Evolutionary conservation across 53 echinoderm and acorn worm species (phyloP), one percentile per base, ranked within the genome.

Genomic region (Apostichopus leukothele): DNA sequence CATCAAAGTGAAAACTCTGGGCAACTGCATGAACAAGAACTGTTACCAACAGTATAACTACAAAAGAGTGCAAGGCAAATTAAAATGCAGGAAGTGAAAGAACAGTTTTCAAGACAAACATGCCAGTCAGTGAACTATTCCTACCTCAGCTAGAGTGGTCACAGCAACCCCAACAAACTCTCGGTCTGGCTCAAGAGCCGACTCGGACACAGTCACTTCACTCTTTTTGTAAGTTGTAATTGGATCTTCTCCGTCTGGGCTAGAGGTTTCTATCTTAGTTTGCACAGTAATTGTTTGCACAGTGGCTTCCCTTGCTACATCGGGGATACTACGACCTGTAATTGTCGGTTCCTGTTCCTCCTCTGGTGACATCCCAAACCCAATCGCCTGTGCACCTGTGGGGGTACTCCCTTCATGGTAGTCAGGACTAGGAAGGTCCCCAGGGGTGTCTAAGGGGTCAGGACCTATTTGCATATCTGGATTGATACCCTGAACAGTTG

Each of bases 151-250:
- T 88, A 93, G 89, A 78, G 76, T 91, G 90, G 93, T 89, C 88
- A 90, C 83, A 89, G 93, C 89, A 91, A 93, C 89, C 89, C 89
- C 83, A 21, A 75, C 89, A 90, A 91, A 51, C 23, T 83, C 87
- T 57, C 74, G 87, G 14, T 86, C 86, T 80, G 81, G 76, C 90
- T 90, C 90, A 7, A 81, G 86, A 86, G 87, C 91, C 83, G 95
- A 95, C 96, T 95, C 93, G 67, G 94, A 90, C 75, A 96, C 92
- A 76, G 96, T 96, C 89, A 96, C 96, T 90, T 96, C 96, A 21
- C 91, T 91, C 61, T 89, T 86, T 57, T 73, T 79, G 6, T 21
- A 79, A 6, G 75, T 76, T 7, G 71, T 79, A 7, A 76, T 13
- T 23, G 89, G 86, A 25, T 89, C 89, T 54, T 89, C 92, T 18